These are phyloP conservation scores for Eupleurogrammus muticus DNA, from an alignment of 2,797 vertebrate species.

Conservation along the genomic window DNA sequence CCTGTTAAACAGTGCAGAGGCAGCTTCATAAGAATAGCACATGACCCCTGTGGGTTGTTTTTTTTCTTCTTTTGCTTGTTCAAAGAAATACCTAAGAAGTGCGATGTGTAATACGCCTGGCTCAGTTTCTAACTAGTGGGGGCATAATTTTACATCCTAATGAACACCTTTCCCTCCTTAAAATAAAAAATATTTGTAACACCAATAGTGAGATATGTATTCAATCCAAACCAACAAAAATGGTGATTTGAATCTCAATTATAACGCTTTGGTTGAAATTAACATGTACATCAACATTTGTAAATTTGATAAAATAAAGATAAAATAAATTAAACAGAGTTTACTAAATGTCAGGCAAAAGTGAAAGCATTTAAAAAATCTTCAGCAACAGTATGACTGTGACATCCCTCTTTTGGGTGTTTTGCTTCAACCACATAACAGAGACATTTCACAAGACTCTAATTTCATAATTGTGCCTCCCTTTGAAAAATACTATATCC, in stretches of 20 bases:
- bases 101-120: too few relatives aligned
- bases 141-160: too few relatives aligned
- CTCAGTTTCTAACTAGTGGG: too few relatives aligned
- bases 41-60: neutral
- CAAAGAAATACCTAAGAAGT: neutral
- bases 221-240: too few relatives aligned
- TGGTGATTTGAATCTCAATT: too few relatives aligned
- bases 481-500: too few relatives aligned
- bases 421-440: neutral
- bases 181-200: too few relatives aligned
- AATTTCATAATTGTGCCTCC: neutral
- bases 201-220: too few relatives aligned
- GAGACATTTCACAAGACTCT: neutral
- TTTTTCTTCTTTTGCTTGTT: neutral
- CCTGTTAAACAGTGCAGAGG: constrained; percentile 5
- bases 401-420: constrained; percentile 1
- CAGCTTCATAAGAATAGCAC: neutral
- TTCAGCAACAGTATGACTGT: neutral
- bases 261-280: neutral
- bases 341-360: neutral
- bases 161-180: too few relatives aligned
- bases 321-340: neutral
- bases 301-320: neutral
- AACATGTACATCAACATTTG: neutral
- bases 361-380: neutral